These are phyloP conservation scores for Scomber colias DNA, from an alignment of 2,113 vertebrate species.

Conservation along the genomic window DNA sequence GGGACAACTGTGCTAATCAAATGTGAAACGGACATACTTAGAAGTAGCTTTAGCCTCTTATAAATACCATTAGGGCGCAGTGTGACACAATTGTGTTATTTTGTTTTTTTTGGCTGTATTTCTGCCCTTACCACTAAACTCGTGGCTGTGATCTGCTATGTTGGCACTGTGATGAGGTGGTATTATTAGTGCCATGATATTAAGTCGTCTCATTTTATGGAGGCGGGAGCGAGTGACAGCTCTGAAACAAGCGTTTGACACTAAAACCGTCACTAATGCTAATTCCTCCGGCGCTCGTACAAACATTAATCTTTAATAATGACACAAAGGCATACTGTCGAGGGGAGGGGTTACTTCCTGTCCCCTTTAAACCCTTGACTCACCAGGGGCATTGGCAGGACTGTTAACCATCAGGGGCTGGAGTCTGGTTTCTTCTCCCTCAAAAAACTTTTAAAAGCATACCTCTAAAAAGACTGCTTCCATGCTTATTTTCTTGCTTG, in stretches of 20 bases:
- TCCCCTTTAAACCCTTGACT: conserved; percentile 39
- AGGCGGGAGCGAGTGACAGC: conserved; percentile 72
- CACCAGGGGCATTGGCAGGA: not conserved
- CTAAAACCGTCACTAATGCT: conserved; percentile 80
- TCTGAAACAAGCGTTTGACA: conserved; percentile 76
- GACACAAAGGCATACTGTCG: conserved; percentile 70
- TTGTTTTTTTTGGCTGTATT: conserved; percentile 30
- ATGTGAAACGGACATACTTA: conserved; percentile 42
- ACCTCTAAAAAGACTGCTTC: no score
- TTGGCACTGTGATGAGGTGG: conserved; percentile 65
- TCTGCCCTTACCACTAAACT: conserved; percentile 41
- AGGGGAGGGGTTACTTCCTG: conserved; percentile 49
- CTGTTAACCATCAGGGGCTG: no score
- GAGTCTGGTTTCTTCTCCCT: no score
- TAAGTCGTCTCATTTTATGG: conserved; percentile 71
- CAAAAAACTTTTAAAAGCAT: no score
- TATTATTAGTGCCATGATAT: conserved; percentile 72
- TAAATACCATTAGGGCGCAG: conserved; percentile 33
- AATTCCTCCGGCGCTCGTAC: conserved; percentile 72
- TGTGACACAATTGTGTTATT: conserved; percentile 41
- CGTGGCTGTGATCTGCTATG: conserved; percentile 56
- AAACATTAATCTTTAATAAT: conserved; percentile 78
- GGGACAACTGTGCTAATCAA: conserved; percentile 48
- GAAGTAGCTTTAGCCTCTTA: conserved; percentile 24
- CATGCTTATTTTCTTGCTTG: no score